A percentile compares a stretch with the other conserved stretches of the same genome.
phyloP scores from a whole-genome alignment of 2,797 vertebrate species.

The Amniataba percoides region DNA sequence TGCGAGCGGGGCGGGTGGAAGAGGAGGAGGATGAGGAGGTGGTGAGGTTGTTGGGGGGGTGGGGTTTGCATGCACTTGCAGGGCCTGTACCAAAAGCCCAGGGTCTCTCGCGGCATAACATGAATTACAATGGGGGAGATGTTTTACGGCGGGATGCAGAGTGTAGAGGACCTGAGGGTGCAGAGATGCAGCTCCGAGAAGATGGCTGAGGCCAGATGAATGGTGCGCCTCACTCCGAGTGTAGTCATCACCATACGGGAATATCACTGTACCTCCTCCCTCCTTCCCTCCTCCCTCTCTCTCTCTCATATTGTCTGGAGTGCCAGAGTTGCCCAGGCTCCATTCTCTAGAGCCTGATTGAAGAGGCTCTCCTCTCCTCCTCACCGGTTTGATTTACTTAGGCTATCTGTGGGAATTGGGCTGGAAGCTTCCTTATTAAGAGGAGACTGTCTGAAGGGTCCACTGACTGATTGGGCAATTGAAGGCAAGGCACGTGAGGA shows the following conservation, averaged over 20 bases:
- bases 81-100: conserved; percentile 55
- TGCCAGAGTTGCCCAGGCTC: conserved; percentile 73
- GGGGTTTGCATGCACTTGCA: conserved; percentile 3
- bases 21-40: neutral
- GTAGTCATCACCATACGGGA: conserved; percentile 77
- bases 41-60: neutral
- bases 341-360: conserved; percentile 82
- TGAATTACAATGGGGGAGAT: conserved; percentile 75
- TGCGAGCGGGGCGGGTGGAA: conserved; percentile 16
- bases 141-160: conserved; percentile 67
- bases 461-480: conserved; percentile 84
- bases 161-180: conserved; percentile 65
- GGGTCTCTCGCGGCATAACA: conserved; percentile 64
- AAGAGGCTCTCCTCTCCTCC: conserved; percentile 81
- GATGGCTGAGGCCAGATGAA: conserved; percentile 69
- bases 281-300: conserved; percentile 17
- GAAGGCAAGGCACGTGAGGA: conserved; percentile 75
- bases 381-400: conserved; percentile 83
- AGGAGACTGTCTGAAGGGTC: conserved; percentile 82
- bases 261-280: conserved; percentile 63
- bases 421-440: conserved; percentile 84
- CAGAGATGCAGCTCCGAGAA: conserved; percentile 60
- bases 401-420: conserved; percentile 83
- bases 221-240: conserved; percentile 66
- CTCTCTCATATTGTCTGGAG: conserved; percentile 74